Conservation (phyloP, 1,140 invertebrate genomes). For the Dendrolimus punctatus region DNA sequence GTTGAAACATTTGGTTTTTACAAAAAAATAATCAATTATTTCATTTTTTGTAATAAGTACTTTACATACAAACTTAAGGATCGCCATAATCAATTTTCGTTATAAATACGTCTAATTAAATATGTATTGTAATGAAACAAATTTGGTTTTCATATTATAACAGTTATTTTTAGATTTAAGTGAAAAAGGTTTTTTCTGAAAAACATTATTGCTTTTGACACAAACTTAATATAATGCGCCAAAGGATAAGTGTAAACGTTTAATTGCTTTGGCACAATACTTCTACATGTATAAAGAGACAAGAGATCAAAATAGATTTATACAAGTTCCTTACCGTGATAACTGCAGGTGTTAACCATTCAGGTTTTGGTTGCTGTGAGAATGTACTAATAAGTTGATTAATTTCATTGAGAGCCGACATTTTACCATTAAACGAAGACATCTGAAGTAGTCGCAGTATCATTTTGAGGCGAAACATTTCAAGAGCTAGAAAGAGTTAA, state of each 20-base stretch:
- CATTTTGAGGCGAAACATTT: constrained; percentile 97
- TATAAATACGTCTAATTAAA: too few relatives aligned
- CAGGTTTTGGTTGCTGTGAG: constrained; percentile 92
- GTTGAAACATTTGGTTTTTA: too few relatives aligned
- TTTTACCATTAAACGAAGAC: constrained; percentile 99
- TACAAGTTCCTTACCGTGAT: constrained; percentile 84
- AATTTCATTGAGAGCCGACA: constrained; percentile 99
- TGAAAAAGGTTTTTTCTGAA: background rate
- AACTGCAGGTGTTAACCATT: constrained; percentile 94
- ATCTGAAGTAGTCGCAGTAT: constrained; percentile 95
- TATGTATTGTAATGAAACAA: too few relatives aligned
- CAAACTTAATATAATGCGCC: background rate
- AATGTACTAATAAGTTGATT: constrained; percentile 97
- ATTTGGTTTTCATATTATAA: too few relatives aligned
- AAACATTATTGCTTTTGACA: constrained; percentile 6
- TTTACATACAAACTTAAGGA: too few relatives aligned
- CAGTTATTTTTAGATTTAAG: background rate
- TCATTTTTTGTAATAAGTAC: too few relatives aligned
- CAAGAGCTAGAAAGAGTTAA: constrained; percentile 82
- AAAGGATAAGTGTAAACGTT: too few relatives aligned
- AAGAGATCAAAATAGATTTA: too few relatives aligned
- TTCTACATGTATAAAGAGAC: too few relatives aligned
- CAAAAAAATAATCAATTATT: too few relatives aligned
- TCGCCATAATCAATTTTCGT: too few relatives aligned
- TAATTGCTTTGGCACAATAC: too few relatives aligned